phyloP scores from a whole-genome alignment of 2,797 vertebrate genomes.

The Pteronotus mesoamericanus region DNA sequence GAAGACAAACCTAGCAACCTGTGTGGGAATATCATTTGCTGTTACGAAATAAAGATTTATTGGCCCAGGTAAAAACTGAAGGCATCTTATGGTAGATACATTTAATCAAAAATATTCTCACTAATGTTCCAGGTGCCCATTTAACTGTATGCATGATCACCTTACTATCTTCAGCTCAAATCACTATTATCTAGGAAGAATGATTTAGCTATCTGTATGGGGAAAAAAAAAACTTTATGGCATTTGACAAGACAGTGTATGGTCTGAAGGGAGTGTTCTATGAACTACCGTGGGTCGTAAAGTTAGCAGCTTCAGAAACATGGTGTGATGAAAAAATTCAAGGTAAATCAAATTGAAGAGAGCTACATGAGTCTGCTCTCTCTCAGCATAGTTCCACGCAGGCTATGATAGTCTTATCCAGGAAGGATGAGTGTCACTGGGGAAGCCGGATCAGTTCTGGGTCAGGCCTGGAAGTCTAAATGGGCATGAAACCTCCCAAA shows the following conservation, averaged over 20 bases:
- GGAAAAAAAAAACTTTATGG: neutral
- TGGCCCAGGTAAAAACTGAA: slow-evolving; percentile 29
- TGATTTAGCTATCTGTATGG: slow-evolving; percentile 25
- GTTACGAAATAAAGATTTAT: slow-evolving; percentile 55
- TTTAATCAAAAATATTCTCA: slow-evolving; percentile 69
- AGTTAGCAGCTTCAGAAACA: neutral
- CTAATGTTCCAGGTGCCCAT: slow-evolving; percentile 57
- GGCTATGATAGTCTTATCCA: neutral
- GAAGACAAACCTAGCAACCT: slow-evolving; percentile 27
- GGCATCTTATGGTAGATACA: slow-evolving; percentile 65
- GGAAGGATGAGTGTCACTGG: neutral
- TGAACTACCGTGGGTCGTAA: neutral
- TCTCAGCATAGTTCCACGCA: neutral
- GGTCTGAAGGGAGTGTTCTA: neutral
- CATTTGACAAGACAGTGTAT: neutral
- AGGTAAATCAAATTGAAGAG: neutral
- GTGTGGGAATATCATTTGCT: slow-evolving; percentile 21
- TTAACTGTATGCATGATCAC: slow-evolving; percentile 59
- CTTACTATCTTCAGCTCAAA: slow-evolving; percentile 46
- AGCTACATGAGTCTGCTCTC: neutral
- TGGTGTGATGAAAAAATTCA: neutral
- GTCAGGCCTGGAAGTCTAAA: neutral
- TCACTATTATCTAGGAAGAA: slow-evolving; percentile 27
- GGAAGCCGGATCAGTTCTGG: neutral
- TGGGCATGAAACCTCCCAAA: neutral